phyloP scores from a whole-genome alignment of 2,113 vertebrate genomes.

The Hippolais icterina region DNA sequence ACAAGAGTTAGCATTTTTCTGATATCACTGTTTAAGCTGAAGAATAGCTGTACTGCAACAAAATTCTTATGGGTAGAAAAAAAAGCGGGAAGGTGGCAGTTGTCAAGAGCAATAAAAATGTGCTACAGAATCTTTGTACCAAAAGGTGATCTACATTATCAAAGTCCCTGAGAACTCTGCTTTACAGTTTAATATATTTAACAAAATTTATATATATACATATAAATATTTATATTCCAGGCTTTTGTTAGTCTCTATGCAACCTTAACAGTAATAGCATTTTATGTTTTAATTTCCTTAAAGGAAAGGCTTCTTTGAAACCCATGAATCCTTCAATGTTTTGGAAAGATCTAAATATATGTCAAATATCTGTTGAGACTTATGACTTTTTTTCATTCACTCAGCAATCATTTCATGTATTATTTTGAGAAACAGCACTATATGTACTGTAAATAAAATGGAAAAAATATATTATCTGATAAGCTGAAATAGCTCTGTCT shows the following conservation, averaged over 20 bases:
- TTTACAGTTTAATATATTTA: slow-evolving; percentile 16
- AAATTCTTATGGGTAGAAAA: neutral
- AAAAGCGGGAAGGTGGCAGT: neutral
- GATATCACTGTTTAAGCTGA: neutral
- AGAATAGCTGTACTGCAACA: neutral
- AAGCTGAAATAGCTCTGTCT: slow-evolving; percentile 48
- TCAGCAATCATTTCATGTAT: neutral
- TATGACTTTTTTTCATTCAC: neutral
- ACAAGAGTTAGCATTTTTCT: neutral
- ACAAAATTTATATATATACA: neutral
- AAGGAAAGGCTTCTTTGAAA: slow-evolving; percentile 40
- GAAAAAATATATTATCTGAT: slow-evolving; percentile 14
- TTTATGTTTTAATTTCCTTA: slow-evolving; percentile 63
- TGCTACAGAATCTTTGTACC: neutral
- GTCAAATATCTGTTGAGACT: slow-evolving; percentile 31
- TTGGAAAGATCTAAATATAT: slow-evolving; percentile 46
- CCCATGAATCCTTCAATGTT: slow-evolving; percentile 8
- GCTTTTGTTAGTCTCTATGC: slow-evolving; percentile 32
- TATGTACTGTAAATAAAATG: slow-evolving; percentile 9
- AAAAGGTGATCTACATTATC: neutral
- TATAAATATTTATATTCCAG: slow-evolving; percentile 1
- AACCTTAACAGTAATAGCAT: slow-evolving; percentile 5
- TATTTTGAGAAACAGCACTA: slow-evolving; percentile 16
- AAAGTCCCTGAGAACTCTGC: neutral
- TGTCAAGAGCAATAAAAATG: neutral